Percentiles rank a stretch among this genome's conserved stretches.
Conservation (phyloP, 2,797 vertebrate species). For the Dryobates pubescens region DNA sequence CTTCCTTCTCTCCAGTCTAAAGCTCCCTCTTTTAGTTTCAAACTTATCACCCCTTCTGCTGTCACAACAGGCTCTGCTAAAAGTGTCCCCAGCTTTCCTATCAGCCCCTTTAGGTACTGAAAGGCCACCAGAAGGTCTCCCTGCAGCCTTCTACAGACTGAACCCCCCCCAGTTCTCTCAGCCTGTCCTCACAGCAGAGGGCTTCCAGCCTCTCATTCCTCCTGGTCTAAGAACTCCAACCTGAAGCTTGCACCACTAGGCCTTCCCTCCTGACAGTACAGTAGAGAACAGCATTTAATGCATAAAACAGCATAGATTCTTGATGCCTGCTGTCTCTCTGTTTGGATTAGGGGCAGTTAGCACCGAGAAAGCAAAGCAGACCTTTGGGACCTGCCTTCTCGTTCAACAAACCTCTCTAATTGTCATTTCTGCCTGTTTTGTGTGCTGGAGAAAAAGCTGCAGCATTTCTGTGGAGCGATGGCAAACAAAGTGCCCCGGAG, state of each 20-base stretch:
- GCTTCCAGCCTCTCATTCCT: not conserved
- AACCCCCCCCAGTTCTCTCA: too few species aligned
- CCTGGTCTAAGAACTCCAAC: not conserved
- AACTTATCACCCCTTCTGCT: too few species aligned
- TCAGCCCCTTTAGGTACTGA: too few species aligned
- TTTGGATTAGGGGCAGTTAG: not conserved
- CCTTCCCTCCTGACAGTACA: not conserved
- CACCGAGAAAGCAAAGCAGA: not conserved
- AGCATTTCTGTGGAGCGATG: not conserved
- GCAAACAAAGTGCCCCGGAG: not conserved
- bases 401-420: not conserved
- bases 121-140: too few species aligned
- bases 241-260: rapidly evolving
- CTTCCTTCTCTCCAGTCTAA: too few species aligned
- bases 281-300: not conserved
- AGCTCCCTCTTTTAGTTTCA: too few species aligned
- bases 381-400: not conserved
- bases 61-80: too few species aligned
- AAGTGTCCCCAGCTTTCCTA: too few species aligned
- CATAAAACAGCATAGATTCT: not conserved
- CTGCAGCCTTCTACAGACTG: too few species aligned
- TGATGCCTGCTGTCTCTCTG: rapidly evolving
- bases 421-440: slow-evolving; percentile 14
- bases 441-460: not conserved
- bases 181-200: too few species aligned